phyloP scores from a whole-genome alignment of 2,888 invertebrate genomes.

The Aphodius granarius region DNA sequence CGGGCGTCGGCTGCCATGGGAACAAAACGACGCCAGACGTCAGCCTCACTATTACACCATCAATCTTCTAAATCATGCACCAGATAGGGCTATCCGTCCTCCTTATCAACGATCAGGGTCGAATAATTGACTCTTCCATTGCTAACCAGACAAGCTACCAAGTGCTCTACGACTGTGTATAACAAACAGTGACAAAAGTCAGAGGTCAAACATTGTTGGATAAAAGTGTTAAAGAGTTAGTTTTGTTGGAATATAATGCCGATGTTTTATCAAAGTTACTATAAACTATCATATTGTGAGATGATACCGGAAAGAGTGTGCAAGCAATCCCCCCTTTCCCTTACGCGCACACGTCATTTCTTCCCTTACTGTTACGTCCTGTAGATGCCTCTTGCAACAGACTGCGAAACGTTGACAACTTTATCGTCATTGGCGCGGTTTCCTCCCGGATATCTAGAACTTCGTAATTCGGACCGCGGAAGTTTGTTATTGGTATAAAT shows the following conservation, averaged over 20 bases:
- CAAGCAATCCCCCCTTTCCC: no score
- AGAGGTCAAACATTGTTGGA: background rate
- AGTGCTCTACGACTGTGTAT: background rate
- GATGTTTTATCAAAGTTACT: background rate
- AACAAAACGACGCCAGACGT: conserved; percentile 27
- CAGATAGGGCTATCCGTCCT: background rate
- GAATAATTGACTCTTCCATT: background rate
- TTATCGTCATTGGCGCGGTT: no score
- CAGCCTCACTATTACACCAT: conserved; percentile 22
- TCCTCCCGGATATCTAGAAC: no score
- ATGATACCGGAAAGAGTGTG: no score
- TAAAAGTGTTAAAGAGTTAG: background rate
- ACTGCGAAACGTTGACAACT: no score
- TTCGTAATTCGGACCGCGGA: no score
- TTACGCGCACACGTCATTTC: no score
- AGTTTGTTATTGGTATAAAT: no score
- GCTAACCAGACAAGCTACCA: background rate
- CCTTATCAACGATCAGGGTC: background rate
- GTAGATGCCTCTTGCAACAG: no score
- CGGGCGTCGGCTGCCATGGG: conserved; percentile 37
- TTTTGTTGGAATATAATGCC: background rate
- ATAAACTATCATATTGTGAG: no score
- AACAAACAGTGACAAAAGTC: background rate
- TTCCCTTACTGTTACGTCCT: no score
- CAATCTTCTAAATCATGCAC: conserved; percentile 17